Percentiles rank a stretch among this genome's conserved stretches.
These are phyloP conservation scores for Protodeltote pygarga DNA, from an alignment of 2,888 invertebrate species.

Conservation along the genomic window DNA sequence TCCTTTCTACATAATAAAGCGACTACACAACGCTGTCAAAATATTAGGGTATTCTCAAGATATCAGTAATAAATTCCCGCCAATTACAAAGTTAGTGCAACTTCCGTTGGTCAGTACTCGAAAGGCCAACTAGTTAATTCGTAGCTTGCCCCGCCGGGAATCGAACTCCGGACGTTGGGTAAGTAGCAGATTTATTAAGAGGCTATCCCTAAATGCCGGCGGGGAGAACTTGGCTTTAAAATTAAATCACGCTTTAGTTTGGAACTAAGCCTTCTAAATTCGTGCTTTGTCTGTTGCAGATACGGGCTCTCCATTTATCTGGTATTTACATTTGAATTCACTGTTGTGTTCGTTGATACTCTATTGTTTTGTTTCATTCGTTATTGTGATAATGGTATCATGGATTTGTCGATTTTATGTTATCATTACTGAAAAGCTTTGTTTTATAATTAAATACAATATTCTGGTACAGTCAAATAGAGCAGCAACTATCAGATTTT, in stretches of 20 bases:
- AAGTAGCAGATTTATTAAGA: conserved; percentile 84
- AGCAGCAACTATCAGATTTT: too few relatives aligned
- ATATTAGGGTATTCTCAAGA: conserved; percentile 53
- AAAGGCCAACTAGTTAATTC: conserved; percentile 76
- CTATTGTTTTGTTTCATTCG: conserved; percentile 1
- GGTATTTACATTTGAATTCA: conserved; percentile 46
- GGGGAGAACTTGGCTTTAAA: conserved; percentile 71
- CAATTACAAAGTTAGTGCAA: conserved; percentile 66
- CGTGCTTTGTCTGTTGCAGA: conserved; percentile 67
- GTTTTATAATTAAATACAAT: too few relatives aligned
- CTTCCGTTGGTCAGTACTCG: conserved; percentile 73
- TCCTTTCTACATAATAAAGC: conserved; percentile 36
- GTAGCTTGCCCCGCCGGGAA: conserved; percentile 73
- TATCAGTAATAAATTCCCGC: conserved; percentile 64
- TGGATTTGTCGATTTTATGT: not conserved
- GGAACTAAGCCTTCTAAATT: conserved; percentile 72
- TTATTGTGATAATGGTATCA: not conserved
- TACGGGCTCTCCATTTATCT: conserved; percentile 56
- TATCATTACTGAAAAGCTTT: too few relatives aligned
- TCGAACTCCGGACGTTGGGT: conserved; percentile 75
- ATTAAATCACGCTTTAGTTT: conserved; percentile 81
- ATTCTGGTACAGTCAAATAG: too few relatives aligned
- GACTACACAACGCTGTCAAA: conserved; percentile 27
- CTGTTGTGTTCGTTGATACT: conserved; percentile 11
- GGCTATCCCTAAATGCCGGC: conserved; percentile 72